Base-by-base conservation (phyloP, 2,113 vertebrate species). In the Eclectus roratus region DNA sequence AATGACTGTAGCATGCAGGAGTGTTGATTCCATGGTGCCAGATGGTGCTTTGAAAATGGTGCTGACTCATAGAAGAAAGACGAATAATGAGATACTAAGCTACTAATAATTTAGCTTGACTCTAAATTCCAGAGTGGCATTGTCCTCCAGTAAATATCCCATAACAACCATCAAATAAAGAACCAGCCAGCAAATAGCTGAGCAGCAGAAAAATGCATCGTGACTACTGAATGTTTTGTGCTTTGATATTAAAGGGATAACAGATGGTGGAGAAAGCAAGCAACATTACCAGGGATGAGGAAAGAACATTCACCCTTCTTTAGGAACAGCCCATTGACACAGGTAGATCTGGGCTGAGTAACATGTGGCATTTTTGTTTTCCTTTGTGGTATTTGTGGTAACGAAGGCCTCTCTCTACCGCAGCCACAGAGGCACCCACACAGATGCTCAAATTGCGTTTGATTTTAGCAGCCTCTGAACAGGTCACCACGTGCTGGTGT, bases 21-120 rank as follows among this genome's bases (percentile, higher is more conserved):
- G 43, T 25, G 69, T 29, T 73, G 80, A 52, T 55, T 69, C 69
- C 12, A 0, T 18, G 43, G 13, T 47, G 50, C 88, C 88, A 91
- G 90, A 91, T 82, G 95, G 90, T 47, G 70, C 90, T 91, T 50
- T 74, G 50, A 70, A 91, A 89, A 77, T 20, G 31, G 50, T 71
- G 76, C 94, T 91, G 91, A 95, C 61, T 93, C 96, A 81, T 19
- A 81, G 73, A 85, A 93, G 69, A 52, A 77, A 56, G 31, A 82
- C 53, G 27, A 89, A 81, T 91, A 91, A 91, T 41, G 85, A 91
- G 81, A 74, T 71, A 63, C 70, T 81, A 63, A 85, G 58, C 65
- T 63, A 46, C 65, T 74, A 95, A 87, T 91, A 87, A 91, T 91
- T 93, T 53, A 89, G 46, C 70, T 73, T 81, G 61, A 85, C 74